Conservation (phyloP, 2,888 invertebrate species). For the Parochlus steinenii region DNA sequence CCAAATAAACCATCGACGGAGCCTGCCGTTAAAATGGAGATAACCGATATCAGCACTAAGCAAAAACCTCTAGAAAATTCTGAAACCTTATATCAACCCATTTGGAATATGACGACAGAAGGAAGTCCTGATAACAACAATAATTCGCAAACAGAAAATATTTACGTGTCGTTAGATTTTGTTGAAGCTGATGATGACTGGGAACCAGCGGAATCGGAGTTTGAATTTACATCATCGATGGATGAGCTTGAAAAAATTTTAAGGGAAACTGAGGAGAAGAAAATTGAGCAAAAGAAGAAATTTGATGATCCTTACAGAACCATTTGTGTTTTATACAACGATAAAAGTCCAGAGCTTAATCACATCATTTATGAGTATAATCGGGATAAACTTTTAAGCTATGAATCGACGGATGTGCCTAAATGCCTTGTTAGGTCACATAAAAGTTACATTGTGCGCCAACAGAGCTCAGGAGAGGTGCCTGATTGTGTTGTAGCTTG, state of each 20-base stretch:
- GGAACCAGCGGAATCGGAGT: constrained; percentile 9
- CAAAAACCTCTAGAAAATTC: no score
- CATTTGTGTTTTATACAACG: constrained; percentile 26
- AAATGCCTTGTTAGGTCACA: neutral
- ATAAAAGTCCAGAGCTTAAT: constrained; percentile 23
- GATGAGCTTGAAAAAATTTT: neutral
- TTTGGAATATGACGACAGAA: constrained; percentile 29
- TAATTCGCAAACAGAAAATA: constrained; percentile 1
- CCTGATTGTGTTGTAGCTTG: constrained; percentile 26
- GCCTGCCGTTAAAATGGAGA: no score
- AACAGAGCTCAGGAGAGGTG: constrained; percentile 10
- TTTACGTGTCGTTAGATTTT: constrained; percentile 6
- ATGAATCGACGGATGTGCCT: no score
- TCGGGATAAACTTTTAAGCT: no score
- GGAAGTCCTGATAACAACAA: constrained; percentile 17
- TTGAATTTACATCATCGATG: constrained; percentile 4
- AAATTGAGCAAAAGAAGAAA: neutral
- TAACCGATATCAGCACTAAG: no score
- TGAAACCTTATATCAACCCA: constrained; percentile 29
- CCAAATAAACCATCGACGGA: no score
- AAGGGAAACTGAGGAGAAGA: neutral
- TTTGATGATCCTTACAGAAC: constrained; percentile 18
- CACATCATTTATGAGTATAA: constrained; percentile 27
- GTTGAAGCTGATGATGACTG: constrained; percentile 7
- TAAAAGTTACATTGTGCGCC: neutral